Conservation (phyloP, 2,797 vertebrate genomes). For the Cichlasoma orientale region DNA sequence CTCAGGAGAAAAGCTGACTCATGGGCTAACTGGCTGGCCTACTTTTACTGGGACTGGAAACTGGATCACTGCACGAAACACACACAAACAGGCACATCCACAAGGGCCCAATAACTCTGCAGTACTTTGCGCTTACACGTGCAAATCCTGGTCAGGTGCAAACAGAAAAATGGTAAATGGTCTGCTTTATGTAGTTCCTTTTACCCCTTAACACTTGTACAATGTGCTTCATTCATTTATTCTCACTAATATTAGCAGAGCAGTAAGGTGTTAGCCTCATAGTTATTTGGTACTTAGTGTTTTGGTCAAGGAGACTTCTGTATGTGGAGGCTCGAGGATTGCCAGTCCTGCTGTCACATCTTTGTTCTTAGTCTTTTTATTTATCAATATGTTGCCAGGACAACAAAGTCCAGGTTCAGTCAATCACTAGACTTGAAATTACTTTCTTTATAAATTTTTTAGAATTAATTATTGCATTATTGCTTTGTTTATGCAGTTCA, state of each 20-base stretch:
- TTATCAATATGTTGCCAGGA: neutral
- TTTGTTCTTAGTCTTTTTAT: neutral
- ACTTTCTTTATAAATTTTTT: conserved; percentile 26
- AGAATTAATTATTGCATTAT: conserved; percentile 24
- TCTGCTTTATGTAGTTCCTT: neutral
- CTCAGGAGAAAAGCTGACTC: conserved; percentile 72
- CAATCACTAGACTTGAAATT: conserved; percentile 5
- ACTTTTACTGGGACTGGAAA: conserved; percentile 64
- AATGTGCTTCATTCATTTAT: neutral
- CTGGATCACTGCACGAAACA: conserved; percentile 38
- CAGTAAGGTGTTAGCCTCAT: neutral
- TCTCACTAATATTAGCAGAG: neutral
- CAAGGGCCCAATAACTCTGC: conserved; percentile 9
- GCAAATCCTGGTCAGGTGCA: conserved; percentile 36
- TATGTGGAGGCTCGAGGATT: neutral
- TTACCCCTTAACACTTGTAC: neutral
- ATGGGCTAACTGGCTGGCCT: conserved; percentile 67
- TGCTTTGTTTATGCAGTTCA: conserved; percentile 18
- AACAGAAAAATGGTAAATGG: conserved; percentile 2
- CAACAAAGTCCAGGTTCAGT: neutral
- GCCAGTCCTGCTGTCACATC: neutral
- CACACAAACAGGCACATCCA: neutral
- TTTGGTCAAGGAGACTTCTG: neutral
- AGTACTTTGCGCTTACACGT: neutral
- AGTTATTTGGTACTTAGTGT: neutral